Percentiles rank a stretch among this genome's conserved stretches.
Conservation (phyloP, 1,140 invertebrate species). For the Oscheius sp. region DNA sequence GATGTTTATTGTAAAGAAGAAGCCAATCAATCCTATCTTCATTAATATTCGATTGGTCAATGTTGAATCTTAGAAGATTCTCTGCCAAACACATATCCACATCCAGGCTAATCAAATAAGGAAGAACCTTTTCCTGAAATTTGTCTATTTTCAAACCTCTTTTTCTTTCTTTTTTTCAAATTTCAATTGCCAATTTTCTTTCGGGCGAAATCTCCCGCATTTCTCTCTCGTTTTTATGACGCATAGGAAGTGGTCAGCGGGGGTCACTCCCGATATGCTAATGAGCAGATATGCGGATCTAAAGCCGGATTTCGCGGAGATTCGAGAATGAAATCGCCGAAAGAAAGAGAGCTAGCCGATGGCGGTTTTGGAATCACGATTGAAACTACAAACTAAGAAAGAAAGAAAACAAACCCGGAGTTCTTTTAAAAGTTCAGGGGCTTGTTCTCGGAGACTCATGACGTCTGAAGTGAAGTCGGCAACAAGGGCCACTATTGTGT, state of each 20-base stretch:
- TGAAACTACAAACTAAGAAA: no score
- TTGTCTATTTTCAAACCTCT: no score
- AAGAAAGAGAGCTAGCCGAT: neutral
- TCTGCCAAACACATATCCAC: slow-evolving; percentile 1
- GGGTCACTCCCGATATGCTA: neutral
- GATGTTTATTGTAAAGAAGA: neutral
- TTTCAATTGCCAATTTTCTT: slow-evolving; percentile 2
- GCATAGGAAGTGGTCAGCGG: no score
- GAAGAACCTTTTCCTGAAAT: slow-evolving; percentile 9
- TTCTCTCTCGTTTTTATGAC: no score
- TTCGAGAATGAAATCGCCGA: neutral
- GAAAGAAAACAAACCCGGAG: neutral
- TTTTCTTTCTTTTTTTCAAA: neutral
- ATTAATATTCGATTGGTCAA: slow-evolving; percentile 7
- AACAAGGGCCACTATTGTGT: neutral
- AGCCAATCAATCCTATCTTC: slow-evolving; percentile 20
- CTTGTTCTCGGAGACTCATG: neutral
- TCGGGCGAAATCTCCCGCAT: neutral
- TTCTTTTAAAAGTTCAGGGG: neutral
- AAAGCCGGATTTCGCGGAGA: neutral
- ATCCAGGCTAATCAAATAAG: slow-evolving; percentile 12
- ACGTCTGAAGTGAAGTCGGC: slow-evolving; percentile 1
- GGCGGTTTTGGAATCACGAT: neutral
- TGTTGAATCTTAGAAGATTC: slow-evolving; percentile 5
- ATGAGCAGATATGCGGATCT: no score